phyloP scores from a whole-genome alignment of 2,797 vertebrate genomes.

The Coregonus ussuriensis region DNA sequence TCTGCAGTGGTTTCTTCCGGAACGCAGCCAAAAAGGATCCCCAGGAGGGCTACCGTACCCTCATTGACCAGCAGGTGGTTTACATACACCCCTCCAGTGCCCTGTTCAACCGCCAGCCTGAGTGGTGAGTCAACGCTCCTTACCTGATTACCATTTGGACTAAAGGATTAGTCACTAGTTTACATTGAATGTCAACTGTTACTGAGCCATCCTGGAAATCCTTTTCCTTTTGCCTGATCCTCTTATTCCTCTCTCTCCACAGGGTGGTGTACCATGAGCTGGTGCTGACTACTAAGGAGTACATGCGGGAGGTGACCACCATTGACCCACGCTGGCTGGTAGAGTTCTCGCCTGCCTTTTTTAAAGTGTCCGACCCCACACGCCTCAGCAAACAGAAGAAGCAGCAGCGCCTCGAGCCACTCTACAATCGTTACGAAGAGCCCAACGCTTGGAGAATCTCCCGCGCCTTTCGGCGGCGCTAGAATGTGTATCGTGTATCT shows the following conservation, averaged over 20 bases:
- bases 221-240: not conserved
- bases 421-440: conserved; percentile 98
- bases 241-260: not conserved
- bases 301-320: conserved; percentile 98
- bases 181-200: not conserved
- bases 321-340: conserved; percentile 98
- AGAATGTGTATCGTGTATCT: not conserved
- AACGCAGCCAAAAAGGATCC: conserved; percentile 98
- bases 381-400: conserved; percentile 99
- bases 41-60: conserved; percentile 94
- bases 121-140: conserved; percentile 80
- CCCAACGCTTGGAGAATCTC: conserved; percentile 99
- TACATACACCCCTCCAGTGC: conserved; percentile 98
- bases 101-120: conserved; percentile 96
- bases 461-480: conserved; percentile 92
- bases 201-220: not conserved
- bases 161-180: not conserved
- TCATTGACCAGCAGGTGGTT: conserved; percentile 97
- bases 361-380: conserved; percentile 97
- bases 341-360: conserved; percentile 95
- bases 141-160: not conserved
- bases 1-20: conserved; percentile 97
- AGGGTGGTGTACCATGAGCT: conserved; percentile 99
- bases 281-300: conserved; percentile 97
- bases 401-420: conserved; percentile 92